Evolutionary conservation across 2,113 vertebrate genomes (phyloP).

Genomic region (Telmatochromis bifrenatus): DNA sequence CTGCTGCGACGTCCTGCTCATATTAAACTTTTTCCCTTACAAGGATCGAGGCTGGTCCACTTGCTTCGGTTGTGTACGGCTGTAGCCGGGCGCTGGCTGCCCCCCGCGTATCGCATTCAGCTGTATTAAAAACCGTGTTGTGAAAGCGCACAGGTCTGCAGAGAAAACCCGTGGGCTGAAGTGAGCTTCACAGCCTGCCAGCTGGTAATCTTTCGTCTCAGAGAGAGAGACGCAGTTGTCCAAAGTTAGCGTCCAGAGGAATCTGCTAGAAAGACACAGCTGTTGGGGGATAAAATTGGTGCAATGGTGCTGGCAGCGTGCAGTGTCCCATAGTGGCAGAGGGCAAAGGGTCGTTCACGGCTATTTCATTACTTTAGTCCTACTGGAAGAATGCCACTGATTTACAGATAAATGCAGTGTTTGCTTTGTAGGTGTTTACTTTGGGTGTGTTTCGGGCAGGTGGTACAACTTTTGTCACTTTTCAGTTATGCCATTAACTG

Average conservation of each 20-base stretch:
- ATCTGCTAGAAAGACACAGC: slow-evolving; percentile 74
- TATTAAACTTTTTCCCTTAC: slow-evolving; percentile 73
- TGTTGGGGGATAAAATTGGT: slow-evolving; percentile 76
- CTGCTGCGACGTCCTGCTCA: slow-evolving; percentile 46
- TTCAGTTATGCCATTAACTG: background rate
- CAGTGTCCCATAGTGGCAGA: slow-evolving; percentile 52
- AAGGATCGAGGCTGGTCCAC: slow-evolving; percentile 53
- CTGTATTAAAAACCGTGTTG: background rate
- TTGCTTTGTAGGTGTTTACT: background rate
- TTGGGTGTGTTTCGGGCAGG: background rate
- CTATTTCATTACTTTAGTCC: slow-evolving; percentile 30
- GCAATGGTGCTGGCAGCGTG: slow-evolving; percentile 47
- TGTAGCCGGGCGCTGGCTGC: background rate
- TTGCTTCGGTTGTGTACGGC: background rate
- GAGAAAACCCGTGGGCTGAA: slow-evolving; percentile 12
- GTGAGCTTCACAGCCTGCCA: slow-evolving; percentile 27
- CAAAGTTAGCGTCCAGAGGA: slow-evolving; percentile 74
- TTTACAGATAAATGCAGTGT: background rate
- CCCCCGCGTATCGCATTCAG: background rate
- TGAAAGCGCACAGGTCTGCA: background rate
- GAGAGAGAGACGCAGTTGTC: slow-evolving; percentile 63
- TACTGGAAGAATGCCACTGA: background rate
- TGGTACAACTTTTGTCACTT: background rate
- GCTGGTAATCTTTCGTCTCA: slow-evolving; percentile 52
- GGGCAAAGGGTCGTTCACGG: slow-evolving; percentile 65